Percentiles rank a stretch among this genome's conserved stretches.
Conservation (phyloP, 2,888 invertebrate genomes). For the Thymelicus lineola region DNA sequence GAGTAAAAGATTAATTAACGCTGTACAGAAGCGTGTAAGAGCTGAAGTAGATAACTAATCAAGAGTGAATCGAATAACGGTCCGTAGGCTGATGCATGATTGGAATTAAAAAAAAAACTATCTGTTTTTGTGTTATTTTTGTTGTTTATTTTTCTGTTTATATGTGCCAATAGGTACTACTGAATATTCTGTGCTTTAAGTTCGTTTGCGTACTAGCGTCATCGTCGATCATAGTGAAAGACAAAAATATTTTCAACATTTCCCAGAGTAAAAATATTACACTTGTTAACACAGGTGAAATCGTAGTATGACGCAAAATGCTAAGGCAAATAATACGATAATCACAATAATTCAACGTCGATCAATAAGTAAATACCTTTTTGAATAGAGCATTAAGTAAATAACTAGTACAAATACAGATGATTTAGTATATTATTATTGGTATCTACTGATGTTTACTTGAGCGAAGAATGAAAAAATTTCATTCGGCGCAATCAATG, state of each 20-base stretch:
- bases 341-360: slow-evolving; percentile 13
- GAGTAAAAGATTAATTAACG: not conserved
- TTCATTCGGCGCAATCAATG: not conserved
- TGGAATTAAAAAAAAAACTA: not conserved
- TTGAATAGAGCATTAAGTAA: slow-evolving; percentile 8
- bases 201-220: too few species aligned
- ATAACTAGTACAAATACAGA: not conserved
- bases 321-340: slow-evolving; percentile 17
- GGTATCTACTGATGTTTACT: not conserved
- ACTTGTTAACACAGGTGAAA: slow-evolving; percentile 42
- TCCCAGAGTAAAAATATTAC: slow-evolving; percentile 20
- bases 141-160: too few species aligned
- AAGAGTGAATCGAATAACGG: not conserved
- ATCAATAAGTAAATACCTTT: slow-evolving; percentile 17
- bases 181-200: too few species aligned
- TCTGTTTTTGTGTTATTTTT: too few species aligned
- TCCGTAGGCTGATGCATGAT: not conserved
- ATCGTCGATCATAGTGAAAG: too few species aligned
- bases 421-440: not conserved
- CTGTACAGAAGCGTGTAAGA: not conserved
- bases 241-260: not conserved
- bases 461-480: not conserved
- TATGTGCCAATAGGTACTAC: too few species aligned
- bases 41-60: not conserved
- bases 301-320: slow-evolving; percentile 37